A percentile compares a stretch with the other conserved stretches of the same genome.
phyloP scores from a whole-genome alignment of 2,113 vertebrate genomes.

The Malurus cyaneus region DNA sequence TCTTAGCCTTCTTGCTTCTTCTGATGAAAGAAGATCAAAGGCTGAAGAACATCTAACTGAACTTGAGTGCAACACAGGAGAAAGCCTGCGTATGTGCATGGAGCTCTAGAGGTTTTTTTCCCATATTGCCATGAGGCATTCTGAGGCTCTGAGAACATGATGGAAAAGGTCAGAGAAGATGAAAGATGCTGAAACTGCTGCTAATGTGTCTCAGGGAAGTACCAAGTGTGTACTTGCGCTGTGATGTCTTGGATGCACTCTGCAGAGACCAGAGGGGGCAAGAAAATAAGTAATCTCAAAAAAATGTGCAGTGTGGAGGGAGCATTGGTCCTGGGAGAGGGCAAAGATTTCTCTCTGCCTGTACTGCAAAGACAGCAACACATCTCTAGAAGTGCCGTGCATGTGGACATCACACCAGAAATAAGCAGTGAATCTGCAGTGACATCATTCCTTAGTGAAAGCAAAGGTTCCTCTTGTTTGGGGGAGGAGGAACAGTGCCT shows the following conservation, averaged over 20 bases:
- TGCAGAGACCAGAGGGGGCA: not conserved
- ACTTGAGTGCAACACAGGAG: not conserved
- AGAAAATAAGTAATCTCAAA: not conserved
- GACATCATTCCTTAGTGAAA: not conserved
- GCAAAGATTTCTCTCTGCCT: not conserved
- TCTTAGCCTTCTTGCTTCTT: not conserved
- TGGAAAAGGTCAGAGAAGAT: not conserved
- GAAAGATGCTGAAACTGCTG: not conserved
- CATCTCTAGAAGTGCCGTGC: not conserved
- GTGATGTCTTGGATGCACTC: not conserved
- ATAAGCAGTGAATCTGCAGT: not conserved
- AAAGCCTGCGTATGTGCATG: not conserved
- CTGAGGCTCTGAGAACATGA: not conserved
- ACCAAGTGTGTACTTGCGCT: not conserved
- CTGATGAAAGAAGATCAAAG: conserved; percentile 48
- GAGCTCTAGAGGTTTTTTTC: not conserved
- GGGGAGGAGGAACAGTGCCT: not conserved
- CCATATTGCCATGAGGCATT: not conserved
- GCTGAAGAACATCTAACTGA: not conserved
- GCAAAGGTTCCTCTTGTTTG: not conserved
- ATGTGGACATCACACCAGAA: not conserved
- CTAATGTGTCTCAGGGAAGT: not conserved
- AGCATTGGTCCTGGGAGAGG: not conserved
- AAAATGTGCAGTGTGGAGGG: not conserved
- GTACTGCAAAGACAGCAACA: not conserved